phyloP scores from a whole-genome alignment of 2,888 invertebrate species.

The Drosophila dives region DNA sequence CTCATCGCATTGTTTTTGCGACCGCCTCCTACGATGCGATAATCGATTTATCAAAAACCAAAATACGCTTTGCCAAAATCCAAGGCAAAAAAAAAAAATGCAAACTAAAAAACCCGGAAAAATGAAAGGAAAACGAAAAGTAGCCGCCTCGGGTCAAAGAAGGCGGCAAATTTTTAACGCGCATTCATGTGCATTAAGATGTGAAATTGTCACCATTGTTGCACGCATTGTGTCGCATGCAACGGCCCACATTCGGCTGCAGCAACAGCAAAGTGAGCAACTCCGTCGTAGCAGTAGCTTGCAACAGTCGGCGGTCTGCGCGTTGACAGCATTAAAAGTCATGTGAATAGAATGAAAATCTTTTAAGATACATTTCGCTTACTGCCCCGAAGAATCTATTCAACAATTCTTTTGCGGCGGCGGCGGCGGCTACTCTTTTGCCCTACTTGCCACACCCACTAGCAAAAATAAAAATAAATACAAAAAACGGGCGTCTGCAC shows the following conservation, averaged over 20 bases:
- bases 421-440: conserved; percentile 16
- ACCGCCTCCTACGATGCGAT: conserved; percentile 76
- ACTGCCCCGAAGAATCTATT: conserved; percentile 11
- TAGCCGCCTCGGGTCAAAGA: conserved; percentile 56
- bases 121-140: conserved; percentile 37
- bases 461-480: conserved; percentile 20
- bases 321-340: conserved; percentile 76
- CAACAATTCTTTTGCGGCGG: conserved; percentile 20
- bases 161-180: conserved; percentile 64
- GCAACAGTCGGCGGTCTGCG: conserved; percentile 57
- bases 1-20: conserved; percentile 62
- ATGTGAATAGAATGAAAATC: conserved; percentile 32
- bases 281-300: conserved; percentile 6
- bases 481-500: conserved; percentile 49
- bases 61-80: conserved; percentile 69
- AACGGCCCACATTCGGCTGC: conserved; percentile 53
- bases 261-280: conserved; percentile 62
- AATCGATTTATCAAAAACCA: conserved; percentile 81
- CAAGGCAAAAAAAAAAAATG: conserved; percentile 6
- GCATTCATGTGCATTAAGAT: conserved; percentile 81
- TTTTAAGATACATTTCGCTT: conserved; percentile 6
- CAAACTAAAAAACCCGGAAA: conserved; percentile 6
- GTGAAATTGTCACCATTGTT: conserved; percentile 82
- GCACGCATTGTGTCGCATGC: conserved; percentile 51
- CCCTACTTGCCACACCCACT: conserved; percentile 71